phyloP scores from a whole-genome alignment of 2,888 invertebrate species.

The Tanaodytes sp. region DNA sequence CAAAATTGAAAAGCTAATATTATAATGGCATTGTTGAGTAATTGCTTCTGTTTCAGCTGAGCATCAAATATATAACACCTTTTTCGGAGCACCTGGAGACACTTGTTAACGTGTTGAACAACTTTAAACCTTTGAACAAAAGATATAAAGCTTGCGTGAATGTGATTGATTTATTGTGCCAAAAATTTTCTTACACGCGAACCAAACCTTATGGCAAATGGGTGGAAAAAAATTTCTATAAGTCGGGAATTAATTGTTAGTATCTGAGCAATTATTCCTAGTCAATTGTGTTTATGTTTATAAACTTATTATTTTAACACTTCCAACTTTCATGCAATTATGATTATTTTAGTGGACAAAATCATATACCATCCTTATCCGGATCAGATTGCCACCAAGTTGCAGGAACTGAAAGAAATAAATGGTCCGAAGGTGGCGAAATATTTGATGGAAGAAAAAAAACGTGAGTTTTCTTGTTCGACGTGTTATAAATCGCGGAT shows the following conservation, averaged over 20 bases:
- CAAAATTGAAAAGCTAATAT: no score
- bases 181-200: slow-evolving; percentile 52
- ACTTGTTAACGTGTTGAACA: slow-evolving; percentile 14
- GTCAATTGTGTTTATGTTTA: no score
- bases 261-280: no score
- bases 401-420: slow-evolving; percentile 57
- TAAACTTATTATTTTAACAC: no score
- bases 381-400: slow-evolving; percentile 53
- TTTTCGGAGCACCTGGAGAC: slow-evolving; percentile 25
- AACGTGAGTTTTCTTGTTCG: background rate
- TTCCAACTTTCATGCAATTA: no score
- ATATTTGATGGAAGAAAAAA: slow-evolving; percentile 53
- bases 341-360: slow-evolving; percentile 58
- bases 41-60: slow-evolving; percentile 7
- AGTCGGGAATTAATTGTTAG: slow-evolving; percentile 56
- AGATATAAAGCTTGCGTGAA: slow-evolving; percentile 24
- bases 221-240: slow-evolving; percentile 59
- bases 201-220: slow-evolving; percentile 63
- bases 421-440: slow-evolving; percentile 60
- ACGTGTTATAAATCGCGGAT: no score
- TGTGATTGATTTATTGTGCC: slow-evolving; percentile 55
- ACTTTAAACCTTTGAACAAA: background rate
- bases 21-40: no score
- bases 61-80: slow-evolving; percentile 10
- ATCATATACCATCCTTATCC: slow-evolving; percentile 65